Evolutionary conservation across 2,888 invertebrate species (phyloP).

Genomic region (Vesta saturnalis): DNA sequence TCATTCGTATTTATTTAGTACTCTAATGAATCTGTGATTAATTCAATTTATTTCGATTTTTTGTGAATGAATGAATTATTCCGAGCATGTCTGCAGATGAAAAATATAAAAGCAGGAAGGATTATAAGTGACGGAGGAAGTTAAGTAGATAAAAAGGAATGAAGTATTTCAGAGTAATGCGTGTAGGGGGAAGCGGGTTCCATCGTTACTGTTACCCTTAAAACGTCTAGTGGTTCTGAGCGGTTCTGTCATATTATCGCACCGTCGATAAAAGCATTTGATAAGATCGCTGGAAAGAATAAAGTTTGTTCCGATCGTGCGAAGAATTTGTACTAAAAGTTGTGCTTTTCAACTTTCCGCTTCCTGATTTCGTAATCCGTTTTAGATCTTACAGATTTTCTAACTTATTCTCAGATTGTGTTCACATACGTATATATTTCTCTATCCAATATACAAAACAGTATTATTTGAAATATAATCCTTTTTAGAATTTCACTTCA

Average conservation of each 20-base stretch:
- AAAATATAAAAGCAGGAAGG: conserved; percentile 41
- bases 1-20: background rate
- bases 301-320: conserved; percentile 45
- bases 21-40: background rate
- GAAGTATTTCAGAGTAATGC: conserved; percentile 39
- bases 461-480: background rate
- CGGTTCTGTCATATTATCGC: conserved; percentile 42
- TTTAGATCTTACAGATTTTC: conserved; percentile 34
- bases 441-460: conserved; percentile 7
- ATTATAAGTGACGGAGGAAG: conserved; percentile 41
- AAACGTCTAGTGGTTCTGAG: conserved; percentile 40
- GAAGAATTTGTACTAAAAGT: conserved; percentile 41
- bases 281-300: conserved; percentile 42
- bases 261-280: conserved; percentile 43
- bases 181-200: conserved; percentile 32
- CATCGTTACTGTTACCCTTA: conserved; percentile 37
- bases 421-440: conserved; percentile 28
- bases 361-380: conserved; percentile 39
- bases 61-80: conserved; percentile 21
- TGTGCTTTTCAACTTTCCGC: conserved; percentile 43
- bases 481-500: conserved; percentile 1
- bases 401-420: conserved; percentile 25
- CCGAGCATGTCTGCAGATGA: conserved; percentile 33
- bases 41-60: conserved; percentile 1
- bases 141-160: conserved; percentile 41